Evolutionary conservation across 53 echinoderm and acorn worm species (phyloP).

Genomic region (Actinopyga echinites): DNA sequence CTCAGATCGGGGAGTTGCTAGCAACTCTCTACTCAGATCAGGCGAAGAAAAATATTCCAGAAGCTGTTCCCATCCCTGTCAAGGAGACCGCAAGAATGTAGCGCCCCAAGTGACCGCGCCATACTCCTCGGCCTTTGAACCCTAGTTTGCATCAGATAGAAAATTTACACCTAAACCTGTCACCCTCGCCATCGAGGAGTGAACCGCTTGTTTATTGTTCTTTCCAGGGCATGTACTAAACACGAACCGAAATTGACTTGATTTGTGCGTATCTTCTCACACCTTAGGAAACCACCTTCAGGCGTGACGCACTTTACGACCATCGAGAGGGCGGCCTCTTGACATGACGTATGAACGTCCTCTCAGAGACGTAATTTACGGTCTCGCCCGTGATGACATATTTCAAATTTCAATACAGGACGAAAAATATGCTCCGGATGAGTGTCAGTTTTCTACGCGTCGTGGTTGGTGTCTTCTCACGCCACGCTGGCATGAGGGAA

Average conservation of each 20-base stretch:
- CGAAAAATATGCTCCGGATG: not conserved
- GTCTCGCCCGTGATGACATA: slow-evolving; percentile 23
- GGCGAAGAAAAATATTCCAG: no score
- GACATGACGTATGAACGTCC: slow-evolving; percentile 19
- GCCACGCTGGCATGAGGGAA: slow-evolving; percentile 11
- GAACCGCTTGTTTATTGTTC: slow-evolving; percentile 12
- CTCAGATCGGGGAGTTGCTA: no score
- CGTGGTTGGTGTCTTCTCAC: not conserved
- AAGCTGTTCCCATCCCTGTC: slow-evolving; percentile 1
- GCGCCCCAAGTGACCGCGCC: slow-evolving; percentile 2
- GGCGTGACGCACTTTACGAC: not conserved
- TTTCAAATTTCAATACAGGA: slow-evolving; percentile 36
- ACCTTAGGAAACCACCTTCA: no score
- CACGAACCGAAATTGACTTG: not conserved
- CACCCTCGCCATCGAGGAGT: not conserved
- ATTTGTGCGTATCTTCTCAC: not conserved
- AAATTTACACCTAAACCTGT: slow-evolving; percentile 13
- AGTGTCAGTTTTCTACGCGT: not conserved
- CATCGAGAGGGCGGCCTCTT: slow-evolving; percentile 22
- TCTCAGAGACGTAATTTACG: slow-evolving; percentile 9
- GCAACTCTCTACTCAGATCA: no score
- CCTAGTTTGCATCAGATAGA: not conserved
- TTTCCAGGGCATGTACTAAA: slow-evolving; percentile 24
- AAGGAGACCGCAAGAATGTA: slow-evolving; percentile 4
- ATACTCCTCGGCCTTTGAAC: not conserved